phyloP scores from a whole-genome alignment of 2,888 invertebrate species.

The Unio pictorum region DNA sequence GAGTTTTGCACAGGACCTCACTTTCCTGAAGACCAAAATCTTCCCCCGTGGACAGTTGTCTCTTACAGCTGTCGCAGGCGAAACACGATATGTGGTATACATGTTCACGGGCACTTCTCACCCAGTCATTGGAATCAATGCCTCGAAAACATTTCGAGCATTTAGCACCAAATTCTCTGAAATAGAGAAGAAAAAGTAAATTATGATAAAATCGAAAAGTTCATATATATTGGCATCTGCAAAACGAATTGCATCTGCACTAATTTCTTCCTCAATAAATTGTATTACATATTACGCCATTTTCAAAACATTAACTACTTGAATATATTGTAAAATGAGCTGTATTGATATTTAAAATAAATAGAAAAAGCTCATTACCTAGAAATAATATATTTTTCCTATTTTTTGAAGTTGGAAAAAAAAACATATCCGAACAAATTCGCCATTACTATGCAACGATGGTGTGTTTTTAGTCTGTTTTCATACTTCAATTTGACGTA shows the following conservation, averaged over 20 bases:
- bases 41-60: constrained; percentile 80
- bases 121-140: constrained; percentile 97
- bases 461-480: too few relatives aligned
- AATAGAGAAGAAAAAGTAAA: constrained; percentile 54
- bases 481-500: too few relatives aligned
- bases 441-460: too few relatives aligned
- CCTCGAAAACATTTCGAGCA: constrained; percentile 95
- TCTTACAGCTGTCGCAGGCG: constrained; percentile 88
- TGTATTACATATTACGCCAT: too few relatives aligned
- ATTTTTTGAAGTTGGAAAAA: too few relatives aligned
- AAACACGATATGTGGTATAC: constrained; percentile 99
- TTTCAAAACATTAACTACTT: too few relatives aligned
- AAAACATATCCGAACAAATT: too few relatives aligned
- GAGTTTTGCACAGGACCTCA: constrained; percentile 95
- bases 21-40: constrained; percentile 97
- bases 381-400: too few relatives aligned
- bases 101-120: constrained; percentile 88
- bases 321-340: too few relatives aligned
- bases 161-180: constrained; percentile 94
- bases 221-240: background rate
- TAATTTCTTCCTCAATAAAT: too few relatives aligned
- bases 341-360: too few relatives aligned
- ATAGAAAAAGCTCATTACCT: too few relatives aligned
- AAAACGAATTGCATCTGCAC: background rate
- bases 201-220: background rate